Conservation (phyloP, 1,140 invertebrate genomes). For the Anastrepha ludens region DNA sequence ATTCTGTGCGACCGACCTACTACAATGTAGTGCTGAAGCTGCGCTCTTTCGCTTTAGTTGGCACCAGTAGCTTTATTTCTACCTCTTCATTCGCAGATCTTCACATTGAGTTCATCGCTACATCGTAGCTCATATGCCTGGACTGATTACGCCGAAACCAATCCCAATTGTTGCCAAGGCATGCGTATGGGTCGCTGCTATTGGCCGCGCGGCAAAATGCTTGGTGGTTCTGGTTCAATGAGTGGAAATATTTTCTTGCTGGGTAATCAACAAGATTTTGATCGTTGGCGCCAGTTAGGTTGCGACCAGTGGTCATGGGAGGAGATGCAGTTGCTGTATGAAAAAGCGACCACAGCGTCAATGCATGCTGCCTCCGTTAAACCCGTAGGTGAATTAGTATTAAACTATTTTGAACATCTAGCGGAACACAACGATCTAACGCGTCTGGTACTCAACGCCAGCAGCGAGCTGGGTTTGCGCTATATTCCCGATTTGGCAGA, state of each 20-base stretch:
- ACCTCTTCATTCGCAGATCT: slow-evolving; percentile 12
- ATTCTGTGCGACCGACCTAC: no score
- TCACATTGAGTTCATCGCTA: slow-evolving; percentile 2
- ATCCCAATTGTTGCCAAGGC: slow-evolving; percentile 62
- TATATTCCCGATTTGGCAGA: slow-evolving; percentile 71
- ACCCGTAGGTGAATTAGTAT: slow-evolving; percentile 74
- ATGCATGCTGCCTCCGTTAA: slow-evolving; percentile 65
- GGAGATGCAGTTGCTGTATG: slow-evolving; percentile 83
- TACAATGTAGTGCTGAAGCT: no score
- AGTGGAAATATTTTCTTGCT: slow-evolving; percentile 94
- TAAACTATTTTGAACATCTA: slow-evolving; percentile 74
- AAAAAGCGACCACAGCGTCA: slow-evolving; percentile 55
- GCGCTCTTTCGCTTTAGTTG: no score
- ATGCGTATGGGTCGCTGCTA: slow-evolving; percentile 73
- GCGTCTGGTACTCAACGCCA: slow-evolving; percentile 71
- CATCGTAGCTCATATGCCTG: slow-evolving; percentile 57
- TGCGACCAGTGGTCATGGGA: slow-evolving; percentile 86
- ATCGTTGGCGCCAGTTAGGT: slow-evolving; percentile 84
- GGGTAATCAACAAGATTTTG: slow-evolving; percentile 89
- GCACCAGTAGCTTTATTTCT: not conserved
- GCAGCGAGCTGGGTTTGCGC: slow-evolving; percentile 63
- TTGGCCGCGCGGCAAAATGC: slow-evolving; percentile 85
- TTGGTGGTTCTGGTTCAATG: slow-evolving; percentile 88
- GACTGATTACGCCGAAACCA: slow-evolving; percentile 60
- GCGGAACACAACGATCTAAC: slow-evolving; percentile 66